These are phyloP conservation scores for Buteo buteo DNA, from an alignment of 2,113 vertebrate genomes.

Conservation along the genomic window DNA sequence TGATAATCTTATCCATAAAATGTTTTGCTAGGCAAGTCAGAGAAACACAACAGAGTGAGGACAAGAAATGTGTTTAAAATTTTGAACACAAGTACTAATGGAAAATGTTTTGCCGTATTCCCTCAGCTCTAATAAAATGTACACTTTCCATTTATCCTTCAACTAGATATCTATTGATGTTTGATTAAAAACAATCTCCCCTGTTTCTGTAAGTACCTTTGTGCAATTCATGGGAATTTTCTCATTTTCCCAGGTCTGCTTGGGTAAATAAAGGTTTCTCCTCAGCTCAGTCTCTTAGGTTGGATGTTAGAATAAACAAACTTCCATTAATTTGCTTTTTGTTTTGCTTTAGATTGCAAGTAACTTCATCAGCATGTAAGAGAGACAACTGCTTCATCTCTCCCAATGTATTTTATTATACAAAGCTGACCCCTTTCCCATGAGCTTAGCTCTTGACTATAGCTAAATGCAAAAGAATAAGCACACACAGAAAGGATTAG, in stretches of 20 bases:
- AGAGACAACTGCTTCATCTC: not conserved
- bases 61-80: conserved; percentile 31
- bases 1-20: not conserved
- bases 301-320: conserved; percentile 18
- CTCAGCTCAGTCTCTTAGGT: not conserved
- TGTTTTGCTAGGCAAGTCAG: not conserved
- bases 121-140: conserved; percentile 31
- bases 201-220: conserved; percentile 22
- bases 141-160: conserved; percentile 36
- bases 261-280: conserved; percentile 52
- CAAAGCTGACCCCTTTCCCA: not conserved
- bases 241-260: conserved; percentile 54
- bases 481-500: not conserved
- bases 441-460: not conserved
- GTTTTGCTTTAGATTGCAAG: conserved; percentile 24
- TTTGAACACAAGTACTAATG: conserved; percentile 27
- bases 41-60: not conserved
- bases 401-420: not conserved
- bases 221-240: conserved; percentile 47
- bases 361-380: conserved; percentile 15
- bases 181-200: conserved; percentile 53
- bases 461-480: not conserved
- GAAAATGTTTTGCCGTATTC: conserved; percentile 35
- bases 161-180: conserved; percentile 48
- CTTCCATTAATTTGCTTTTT: conserved; percentile 10